Conservation (phyloP, 2,113 vertebrate genomes). For the Esox niger region DNA sequence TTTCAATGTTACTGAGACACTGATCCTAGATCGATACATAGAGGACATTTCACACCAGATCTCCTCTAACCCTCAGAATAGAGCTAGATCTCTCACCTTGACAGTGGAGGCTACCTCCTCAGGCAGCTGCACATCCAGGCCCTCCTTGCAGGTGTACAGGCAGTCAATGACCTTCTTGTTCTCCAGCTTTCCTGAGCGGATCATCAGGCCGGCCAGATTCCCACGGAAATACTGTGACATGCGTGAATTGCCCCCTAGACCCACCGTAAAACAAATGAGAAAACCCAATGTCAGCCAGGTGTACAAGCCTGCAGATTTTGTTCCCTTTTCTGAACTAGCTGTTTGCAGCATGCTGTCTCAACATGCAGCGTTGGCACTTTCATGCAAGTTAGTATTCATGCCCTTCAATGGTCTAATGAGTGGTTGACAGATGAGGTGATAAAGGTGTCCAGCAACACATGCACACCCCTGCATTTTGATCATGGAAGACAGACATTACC, state of each 20-base stretch:
- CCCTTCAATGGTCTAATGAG: slow-evolving; percentile 41
- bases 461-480: slow-evolving; percentile 55
- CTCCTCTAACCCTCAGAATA: too few relatives aligned
- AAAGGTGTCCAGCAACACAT: slow-evolving; percentile 74
- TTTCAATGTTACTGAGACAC: too few relatives aligned
- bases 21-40: too few relatives aligned
- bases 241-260: slow-evolving; percentile 80
- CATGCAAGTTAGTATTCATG: slow-evolving; percentile 88
- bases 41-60: too few relatives aligned
- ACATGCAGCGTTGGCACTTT: slow-evolving; percentile 55
- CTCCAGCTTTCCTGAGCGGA: slow-evolving; percentile 89
- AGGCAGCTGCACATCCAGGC: slow-evolving; percentile 83
- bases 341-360: slow-evolving; percentile 58
- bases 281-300: slow-evolving; percentile 9
- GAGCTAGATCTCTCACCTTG: slow-evolving; percentile 76
- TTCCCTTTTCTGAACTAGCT: slow-evolving; percentile 21
- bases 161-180: slow-evolving; percentile 98
- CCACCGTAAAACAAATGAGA: not conserved
- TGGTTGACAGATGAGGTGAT: slow-evolving; percentile 51
- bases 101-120: slow-evolving; percentile 80
- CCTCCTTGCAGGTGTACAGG: slow-evolving; percentile 96
- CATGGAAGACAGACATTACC: too few relatives aligned
- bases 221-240: slow-evolving; percentile 96
- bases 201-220: slow-evolving; percentile 88
- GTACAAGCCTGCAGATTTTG: slow-evolving; percentile 2